phyloP scores from a whole-genome alignment of 2,888 invertebrate genomes.

The Hemaris fuciformis region DNA sequence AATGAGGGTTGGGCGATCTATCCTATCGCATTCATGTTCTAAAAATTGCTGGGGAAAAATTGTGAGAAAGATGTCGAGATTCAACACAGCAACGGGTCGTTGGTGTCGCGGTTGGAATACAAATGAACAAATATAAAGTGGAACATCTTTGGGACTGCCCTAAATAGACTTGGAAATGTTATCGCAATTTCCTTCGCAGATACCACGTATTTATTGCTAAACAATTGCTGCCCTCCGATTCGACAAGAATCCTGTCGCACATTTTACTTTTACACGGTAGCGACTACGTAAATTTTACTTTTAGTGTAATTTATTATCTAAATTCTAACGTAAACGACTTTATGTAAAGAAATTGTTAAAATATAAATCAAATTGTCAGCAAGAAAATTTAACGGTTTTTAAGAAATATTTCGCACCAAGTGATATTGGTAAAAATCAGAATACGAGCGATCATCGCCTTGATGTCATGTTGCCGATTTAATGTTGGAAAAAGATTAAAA shows the following conservation, averaged over 20 bases:
- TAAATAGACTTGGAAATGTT: constrained; percentile 52
- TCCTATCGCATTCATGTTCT: constrained; percentile 5
- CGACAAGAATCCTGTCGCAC: background rate
- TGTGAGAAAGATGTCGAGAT: constrained; percentile 47
- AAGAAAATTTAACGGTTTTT: too few relatives aligned
- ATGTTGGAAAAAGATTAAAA: too few relatives aligned
- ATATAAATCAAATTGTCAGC: too few relatives aligned
- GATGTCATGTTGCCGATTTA: too few relatives aligned
- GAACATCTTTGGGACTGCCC: constrained; percentile 46
- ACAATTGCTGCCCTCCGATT: constrained; percentile 10
- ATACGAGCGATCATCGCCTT: too few relatives aligned
- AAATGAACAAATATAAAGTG: constrained; percentile 62
- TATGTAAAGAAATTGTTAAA: background rate
- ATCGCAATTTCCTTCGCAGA: constrained; percentile 40
- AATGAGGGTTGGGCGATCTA: constrained; percentile 9
- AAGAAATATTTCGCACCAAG: too few relatives aligned
- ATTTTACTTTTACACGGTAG: background rate
- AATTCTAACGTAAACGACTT: too few relatives aligned
- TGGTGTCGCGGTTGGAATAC: constrained; percentile 50
- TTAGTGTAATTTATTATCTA: too few relatives aligned
- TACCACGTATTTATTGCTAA: constrained; percentile 17
- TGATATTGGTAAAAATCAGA: too few relatives aligned
- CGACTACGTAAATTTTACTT: background rate
- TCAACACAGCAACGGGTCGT: constrained; percentile 47
- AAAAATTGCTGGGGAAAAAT: constrained; percentile 22